Evolutionary conservation across 2,888 invertebrate species (phyloP), one percentile per base, ranked within the genome.

Genomic region (Campaea margaritaria): DNA sequence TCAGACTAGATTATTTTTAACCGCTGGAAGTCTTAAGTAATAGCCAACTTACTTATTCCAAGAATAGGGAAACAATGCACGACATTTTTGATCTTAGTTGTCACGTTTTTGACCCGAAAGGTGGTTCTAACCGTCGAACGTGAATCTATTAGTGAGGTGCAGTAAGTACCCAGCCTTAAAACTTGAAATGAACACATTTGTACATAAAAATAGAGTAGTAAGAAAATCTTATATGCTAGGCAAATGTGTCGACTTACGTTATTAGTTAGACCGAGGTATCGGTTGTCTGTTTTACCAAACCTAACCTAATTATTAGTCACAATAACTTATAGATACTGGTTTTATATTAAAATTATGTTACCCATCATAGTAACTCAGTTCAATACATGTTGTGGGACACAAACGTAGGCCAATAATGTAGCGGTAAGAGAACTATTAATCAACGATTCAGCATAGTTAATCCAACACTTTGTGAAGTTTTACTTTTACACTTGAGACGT

Each of bases 181-280:
- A 9, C 7, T 31, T 31, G 31, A 7, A 31, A 1, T 31, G 7
- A 9, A 3, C 10, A 42, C 10, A 16, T 42, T 15, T 21, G 13
- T 13, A n/a, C 9, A n/a, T 1, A 13, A 27, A 34, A 7, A 31
- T 15, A 15, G 15, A 31, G 14, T 15, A 8, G 34, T 46, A 34
- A 34, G 46, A 5, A 21, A 46, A 34, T 46, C 15, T 31, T 45
- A 45, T 0, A 45, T 21, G 14, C 46, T 46, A 46, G 11, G n/a
- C 16, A 14, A 9, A 45, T 45, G 16, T 27, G 21, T 27, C 7
- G n/a, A 8, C 21, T 21, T 21, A 21, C 5, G 21, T 21, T 21
- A 21, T 5, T 21, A n/a, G 9, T 13, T 44, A 28, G 15, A 28
- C 7, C 27, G 27, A 39, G 14, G 8, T 14, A 39, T 8, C 13